Evolutionary conservation across 2,113 vertebrate genomes (phyloP), one percentile per base, ranked within the genome.

Genomic region (Bagarius yarrelli): DNA sequence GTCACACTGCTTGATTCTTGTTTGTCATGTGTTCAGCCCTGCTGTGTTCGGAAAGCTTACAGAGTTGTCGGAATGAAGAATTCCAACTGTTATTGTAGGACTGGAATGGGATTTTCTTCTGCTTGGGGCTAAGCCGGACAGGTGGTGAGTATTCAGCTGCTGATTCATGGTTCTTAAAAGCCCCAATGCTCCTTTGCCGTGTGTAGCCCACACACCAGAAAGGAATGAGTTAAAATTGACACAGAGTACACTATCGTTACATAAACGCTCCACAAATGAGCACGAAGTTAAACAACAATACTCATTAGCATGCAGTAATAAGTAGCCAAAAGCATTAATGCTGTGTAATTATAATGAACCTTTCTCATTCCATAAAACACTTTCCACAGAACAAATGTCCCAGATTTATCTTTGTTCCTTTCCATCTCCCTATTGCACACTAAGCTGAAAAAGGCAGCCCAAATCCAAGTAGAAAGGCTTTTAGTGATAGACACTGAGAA

Each of bases 401-500:
- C 76, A 81, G 14, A 63, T 81, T 74, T 74, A 32, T 81, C 56
- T 60, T 70, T 59, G 30, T 55, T 55, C 53, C 52, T 69, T 53
- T 25, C 74, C 56, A 76, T 61, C 57, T 76, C 64, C 52, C 23
- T 44, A 8, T 50, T 44, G 34, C 78, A 53, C 63, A 56, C 50
- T 53, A 79, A 53, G 34, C 55, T 50, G 50, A 55, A 66, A 82
- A 67, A 71, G 63, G 61, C 70, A 34, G 77, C 71, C 23, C 44
- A 87, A 32, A 21, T 21, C 63, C 16, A 75, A 79, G 74, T n/a
- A 83, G 81, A 83, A 70, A 69, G 19, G 83, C 87, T 88, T 83
- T 88, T 86, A 88, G 87, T 84, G 74, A 44, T 60, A 47, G 84
- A 89, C 88, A 91, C 90, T 91, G 89, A 86, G 88, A 90, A 91